These are phyloP conservation scores for Acarapis woodi DNA, from an alignment of 1,140 invertebrate genomes.

Conservation along the genomic window DNA sequence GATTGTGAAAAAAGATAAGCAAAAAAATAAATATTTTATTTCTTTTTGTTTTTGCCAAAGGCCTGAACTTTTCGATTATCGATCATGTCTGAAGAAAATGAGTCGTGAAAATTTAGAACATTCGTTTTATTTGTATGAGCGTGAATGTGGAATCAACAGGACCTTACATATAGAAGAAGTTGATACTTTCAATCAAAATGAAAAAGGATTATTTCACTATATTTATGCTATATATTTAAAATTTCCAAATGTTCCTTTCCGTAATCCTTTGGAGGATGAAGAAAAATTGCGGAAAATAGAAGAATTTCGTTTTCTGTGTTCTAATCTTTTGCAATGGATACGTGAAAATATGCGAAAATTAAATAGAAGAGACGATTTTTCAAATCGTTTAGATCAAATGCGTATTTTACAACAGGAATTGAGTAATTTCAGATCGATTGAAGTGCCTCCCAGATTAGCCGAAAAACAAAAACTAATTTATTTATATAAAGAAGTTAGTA, in stretches of 20 bases:
- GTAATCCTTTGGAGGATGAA: conserved; percentile 71
- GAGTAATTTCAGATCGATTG: conserved; percentile 64
- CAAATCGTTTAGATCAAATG: conserved; percentile 76
- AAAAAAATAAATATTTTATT: background rate
- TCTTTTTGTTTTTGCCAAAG: conserved; percentile 21
- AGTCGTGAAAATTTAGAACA: conserved; percentile 72
- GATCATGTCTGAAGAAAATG: conserved; percentile 32
- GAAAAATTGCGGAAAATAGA: conserved; percentile 60
- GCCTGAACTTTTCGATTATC: conserved; percentile 86
- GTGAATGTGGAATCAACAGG: conserved; percentile 87
- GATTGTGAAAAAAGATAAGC: background rate
- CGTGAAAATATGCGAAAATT: conserved; percentile 57
- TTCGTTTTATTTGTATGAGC: conserved; percentile 82
- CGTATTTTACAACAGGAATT: conserved; percentile 33
- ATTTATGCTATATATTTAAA: conserved; percentile 95
- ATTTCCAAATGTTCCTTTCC: conserved; percentile 56
- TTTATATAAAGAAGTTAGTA: conserved; percentile 39
- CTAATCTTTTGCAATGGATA: conserved; percentile 56
- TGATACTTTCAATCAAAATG: conserved; percentile 88
- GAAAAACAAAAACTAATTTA: conserved; percentile 61
- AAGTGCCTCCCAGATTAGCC: conserved; percentile 56
- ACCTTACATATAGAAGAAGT: conserved; percentile 97
- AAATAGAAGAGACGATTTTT: conserved; percentile 69
- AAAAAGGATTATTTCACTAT: conserved; percentile 97
- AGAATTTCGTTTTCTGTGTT: conserved; percentile 63